Percentiles rank a stretch among this genome's conserved stretches.
Conservation (phyloP, 2,888 invertebrate species). For the Calephelis perditalis region DNA sequence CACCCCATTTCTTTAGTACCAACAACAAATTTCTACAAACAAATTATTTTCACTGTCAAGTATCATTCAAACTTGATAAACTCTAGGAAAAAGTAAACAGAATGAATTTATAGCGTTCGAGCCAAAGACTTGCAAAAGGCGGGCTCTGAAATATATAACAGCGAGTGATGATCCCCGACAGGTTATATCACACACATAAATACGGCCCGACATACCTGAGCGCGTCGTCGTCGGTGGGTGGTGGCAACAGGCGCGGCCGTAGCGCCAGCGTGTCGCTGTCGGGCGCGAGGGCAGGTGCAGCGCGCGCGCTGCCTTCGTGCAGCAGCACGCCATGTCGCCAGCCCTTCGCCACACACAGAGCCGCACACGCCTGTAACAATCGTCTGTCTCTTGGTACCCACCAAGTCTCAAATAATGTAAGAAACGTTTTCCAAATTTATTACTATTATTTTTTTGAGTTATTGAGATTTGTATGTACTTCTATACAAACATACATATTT, state of each 20-base stretch:
- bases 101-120: no score
- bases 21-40: conserved; percentile 45
- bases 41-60: no score
- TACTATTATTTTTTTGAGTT: no score
- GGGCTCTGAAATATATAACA: no score
- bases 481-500: no score
- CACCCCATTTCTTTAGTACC: conserved; percentile 55
- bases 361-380: conserved; percentile 41
- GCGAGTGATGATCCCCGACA: no score
- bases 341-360: conserved; percentile 50
- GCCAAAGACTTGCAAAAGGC: no score
- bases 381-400: no score
- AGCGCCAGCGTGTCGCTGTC: conserved; percentile 38
- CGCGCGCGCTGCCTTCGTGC: conserved; percentile 50
- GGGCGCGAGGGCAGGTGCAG: conserved; percentile 30
- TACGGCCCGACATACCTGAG: conserved; percentile 38
- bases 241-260: conserved; percentile 52
- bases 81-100: no score
- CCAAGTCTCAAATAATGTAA: background rate
- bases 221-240: conserved; percentile 45
- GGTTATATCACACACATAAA: background rate
- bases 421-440: background rate
- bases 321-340: conserved; percentile 58
- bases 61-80: no score
- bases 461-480: background rate